Evolutionary conservation across 2,797 vertebrate genomes (phyloP).

Genomic region (Vespertilio murinus): DNA sequence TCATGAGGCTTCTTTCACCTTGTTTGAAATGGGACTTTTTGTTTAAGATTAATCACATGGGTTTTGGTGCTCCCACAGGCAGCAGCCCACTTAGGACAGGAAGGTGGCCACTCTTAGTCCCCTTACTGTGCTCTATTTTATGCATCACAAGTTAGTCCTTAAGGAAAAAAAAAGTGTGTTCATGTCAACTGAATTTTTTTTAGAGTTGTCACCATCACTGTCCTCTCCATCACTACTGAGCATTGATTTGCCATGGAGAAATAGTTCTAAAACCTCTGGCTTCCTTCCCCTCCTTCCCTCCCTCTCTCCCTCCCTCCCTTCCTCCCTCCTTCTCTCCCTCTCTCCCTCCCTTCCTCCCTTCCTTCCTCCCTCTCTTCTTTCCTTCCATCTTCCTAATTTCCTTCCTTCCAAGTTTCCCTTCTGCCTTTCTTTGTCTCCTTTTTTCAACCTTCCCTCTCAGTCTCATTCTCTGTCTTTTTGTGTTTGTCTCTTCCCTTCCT

Average conservation of each 20-base stretch:
- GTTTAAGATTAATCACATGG: background rate
- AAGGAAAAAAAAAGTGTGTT: background rate
- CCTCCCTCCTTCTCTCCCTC: too few species aligned
- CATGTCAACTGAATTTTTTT: background rate
- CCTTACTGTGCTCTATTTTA: background rate
- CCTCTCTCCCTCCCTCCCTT: background rate
- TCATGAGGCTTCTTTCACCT: background rate
- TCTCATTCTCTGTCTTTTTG: background rate
- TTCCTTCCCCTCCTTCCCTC: rapidly evolving
- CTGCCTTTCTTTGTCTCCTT: background rate
- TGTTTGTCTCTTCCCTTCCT: background rate
- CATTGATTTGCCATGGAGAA: background rate
- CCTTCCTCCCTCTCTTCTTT: background rate
- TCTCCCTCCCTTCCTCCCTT: rapidly evolving
- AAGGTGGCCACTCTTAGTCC: background rate
- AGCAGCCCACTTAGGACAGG: background rate
- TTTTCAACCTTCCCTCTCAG: background rate
- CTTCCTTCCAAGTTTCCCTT: background rate
- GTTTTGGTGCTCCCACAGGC: background rate
- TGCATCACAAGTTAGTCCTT: background rate
- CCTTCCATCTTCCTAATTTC: too few species aligned
- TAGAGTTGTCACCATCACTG: background rate
- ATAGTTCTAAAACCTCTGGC: too few species aligned
- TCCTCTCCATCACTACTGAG: background rate
- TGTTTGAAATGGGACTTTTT: background rate